phyloP scores from a whole-genome alignment of 2,888 invertebrate genomes.

The Acanthosepion lycidas region DNA sequence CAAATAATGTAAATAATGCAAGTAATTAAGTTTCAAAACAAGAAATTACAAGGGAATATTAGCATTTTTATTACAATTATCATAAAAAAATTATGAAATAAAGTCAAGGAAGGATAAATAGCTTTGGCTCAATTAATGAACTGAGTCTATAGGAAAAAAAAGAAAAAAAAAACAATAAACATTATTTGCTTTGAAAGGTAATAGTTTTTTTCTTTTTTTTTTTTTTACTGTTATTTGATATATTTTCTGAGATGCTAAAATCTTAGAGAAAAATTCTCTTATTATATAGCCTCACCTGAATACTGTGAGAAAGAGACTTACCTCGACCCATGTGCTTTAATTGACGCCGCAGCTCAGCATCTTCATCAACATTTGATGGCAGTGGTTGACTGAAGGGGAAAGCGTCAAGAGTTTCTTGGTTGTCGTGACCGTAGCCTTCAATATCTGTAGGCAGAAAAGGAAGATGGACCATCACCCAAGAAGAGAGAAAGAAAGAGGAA shows the following conservation, averaged over 20 bases:
- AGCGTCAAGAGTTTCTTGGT: conserved; percentile 66
- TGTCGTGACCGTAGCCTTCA: conserved; percentile 72
- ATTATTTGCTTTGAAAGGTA: too few relatives aligned
- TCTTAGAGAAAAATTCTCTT: background rate
- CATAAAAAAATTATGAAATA: too few relatives aligned
- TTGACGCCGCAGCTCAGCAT: conserved; percentile 70
- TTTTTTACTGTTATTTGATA: background rate
- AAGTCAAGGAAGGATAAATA: too few relatives aligned
- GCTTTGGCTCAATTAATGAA: too few relatives aligned
- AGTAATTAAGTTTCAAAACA: too few relatives aligned
- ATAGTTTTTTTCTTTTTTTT: too few relatives aligned
- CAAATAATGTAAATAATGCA: too few relatives aligned
- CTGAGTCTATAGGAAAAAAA: too few relatives aligned
- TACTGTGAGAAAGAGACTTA: conserved; percentile 53
- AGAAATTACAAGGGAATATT: too few relatives aligned
- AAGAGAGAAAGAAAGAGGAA: background rate
- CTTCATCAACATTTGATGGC: conserved; percentile 58
- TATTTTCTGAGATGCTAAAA: background rate
- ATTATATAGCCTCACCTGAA: too few relatives aligned
- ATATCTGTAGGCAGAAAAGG: background rate
- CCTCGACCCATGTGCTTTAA: conserved; percentile 73
- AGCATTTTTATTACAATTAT: too few relatives aligned
- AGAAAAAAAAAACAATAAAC: too few relatives aligned
- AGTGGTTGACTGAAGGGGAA: conserved; percentile 70
- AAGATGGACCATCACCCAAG: background rate